Evolutionary conservation across 2,797 vertebrate genomes (phyloP).

Genomic region (Eulemur coronatus): DNA sequence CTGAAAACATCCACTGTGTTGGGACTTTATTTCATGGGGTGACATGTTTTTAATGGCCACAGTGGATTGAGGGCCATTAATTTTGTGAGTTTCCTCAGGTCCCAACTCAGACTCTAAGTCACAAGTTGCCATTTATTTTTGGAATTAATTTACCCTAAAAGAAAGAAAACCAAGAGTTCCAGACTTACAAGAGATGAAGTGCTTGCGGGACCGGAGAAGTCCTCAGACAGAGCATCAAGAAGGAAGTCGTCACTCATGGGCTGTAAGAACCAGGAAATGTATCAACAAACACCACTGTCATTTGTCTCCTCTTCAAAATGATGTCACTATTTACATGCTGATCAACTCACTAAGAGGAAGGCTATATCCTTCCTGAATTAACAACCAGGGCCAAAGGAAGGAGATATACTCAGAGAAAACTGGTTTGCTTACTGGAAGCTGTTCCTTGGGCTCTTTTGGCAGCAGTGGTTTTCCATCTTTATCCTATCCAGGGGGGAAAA

Average conservation of each 20-base stretch:
- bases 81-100: not conserved
- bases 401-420: not conserved
- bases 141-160: not conserved
- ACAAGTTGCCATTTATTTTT: not conserved
- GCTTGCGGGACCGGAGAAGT: conserved; percentile 72
- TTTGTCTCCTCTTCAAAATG: not conserved
- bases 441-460: conserved; percentile 73
- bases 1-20: not conserved
- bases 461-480: conserved; percentile 83
- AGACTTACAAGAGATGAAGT: conserved; percentile 63
- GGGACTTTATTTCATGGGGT: not conserved
- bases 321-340: not conserved
- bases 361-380: not conserved
- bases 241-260: conserved; percentile 82
- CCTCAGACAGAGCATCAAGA: conserved; percentile 82
- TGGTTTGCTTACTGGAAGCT: conserved; percentile 73
- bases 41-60: not conserved
- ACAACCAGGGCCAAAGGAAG: not conserved
- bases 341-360: not conserved
- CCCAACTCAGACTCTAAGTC: not conserved
- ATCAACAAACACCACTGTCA: not conserved
- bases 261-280: conserved; percentile 70
- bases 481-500: conserved; percentile 70
- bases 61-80: not conserved
- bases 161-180: not conserved